phyloP scores from a whole-genome alignment of 2,113 vertebrate genomes.

The Indri indri region DNA sequence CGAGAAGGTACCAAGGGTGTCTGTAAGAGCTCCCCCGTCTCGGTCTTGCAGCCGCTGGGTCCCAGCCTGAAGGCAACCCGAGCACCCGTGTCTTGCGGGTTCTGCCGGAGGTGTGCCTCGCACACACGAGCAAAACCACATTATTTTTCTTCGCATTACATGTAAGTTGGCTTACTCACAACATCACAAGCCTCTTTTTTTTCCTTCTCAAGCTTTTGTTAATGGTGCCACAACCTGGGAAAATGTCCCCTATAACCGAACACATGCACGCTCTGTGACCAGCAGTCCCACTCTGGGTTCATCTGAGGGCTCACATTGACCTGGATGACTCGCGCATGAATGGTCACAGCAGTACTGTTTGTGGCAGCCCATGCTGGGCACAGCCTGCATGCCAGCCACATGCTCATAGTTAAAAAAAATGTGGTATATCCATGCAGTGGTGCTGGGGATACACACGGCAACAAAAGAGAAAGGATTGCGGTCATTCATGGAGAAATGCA shows the following conservation, averaged over 20 bases:
- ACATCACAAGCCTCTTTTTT: not conserved
- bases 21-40: not conserved
- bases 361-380: not conserved
- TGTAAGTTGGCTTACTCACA: fast-evolving
- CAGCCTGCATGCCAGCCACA: no score
- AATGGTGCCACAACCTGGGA: not conserved
- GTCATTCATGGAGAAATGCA: no score
- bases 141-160: fast-evolving
- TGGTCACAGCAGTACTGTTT: no score
- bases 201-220: not conserved
- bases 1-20: not conserved
- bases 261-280: fast-evolving
- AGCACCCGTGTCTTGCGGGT: not conserved
- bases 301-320: fast-evolving
- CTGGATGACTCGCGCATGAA: fast-evolving
- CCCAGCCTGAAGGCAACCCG: not conserved
- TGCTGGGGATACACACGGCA: no score
- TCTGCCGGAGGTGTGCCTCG: not conserved
- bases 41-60: not conserved
- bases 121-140: no score
- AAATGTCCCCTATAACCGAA: not conserved
- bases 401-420: no score
- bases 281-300: fast-evolving
- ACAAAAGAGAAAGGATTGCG: not conserved
- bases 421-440: fast-evolving